Percentiles rank a stretch among this genome's conserved stretches.
phyloP scores from a whole-genome alignment of 1,140 invertebrate species.

The Asbolus verrucosus region DNA sequence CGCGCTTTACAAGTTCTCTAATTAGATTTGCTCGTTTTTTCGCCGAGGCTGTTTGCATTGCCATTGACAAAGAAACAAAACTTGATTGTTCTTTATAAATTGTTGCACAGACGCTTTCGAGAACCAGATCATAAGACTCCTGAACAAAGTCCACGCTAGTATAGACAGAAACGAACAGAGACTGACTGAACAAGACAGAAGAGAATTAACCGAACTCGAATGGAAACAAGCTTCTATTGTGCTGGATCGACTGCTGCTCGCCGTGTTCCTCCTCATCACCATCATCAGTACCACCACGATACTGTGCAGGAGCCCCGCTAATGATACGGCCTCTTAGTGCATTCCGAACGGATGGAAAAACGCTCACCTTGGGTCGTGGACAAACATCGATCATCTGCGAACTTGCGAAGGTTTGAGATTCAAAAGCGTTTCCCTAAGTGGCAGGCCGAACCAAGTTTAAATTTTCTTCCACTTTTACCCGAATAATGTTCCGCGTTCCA shows the following conservation, averaged over 20 bases:
- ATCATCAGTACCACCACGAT: conserved; percentile 74
- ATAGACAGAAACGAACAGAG: conserved; percentile 80
- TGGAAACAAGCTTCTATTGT: conserved; percentile 86
- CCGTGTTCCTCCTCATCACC: conserved; percentile 76
- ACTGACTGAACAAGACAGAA: conserved; percentile 74
- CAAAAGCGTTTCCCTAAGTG: conserved; percentile 2
- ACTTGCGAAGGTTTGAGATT: conserved; percentile 8
- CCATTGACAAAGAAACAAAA: too few species aligned
- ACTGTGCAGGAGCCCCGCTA: conserved; percentile 66
- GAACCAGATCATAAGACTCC: conserved; percentile 66
- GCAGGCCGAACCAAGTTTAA: background rate
- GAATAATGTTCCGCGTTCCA: conserved; percentile 8
- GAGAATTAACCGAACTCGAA: conserved; percentile 76
- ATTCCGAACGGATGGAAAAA: background rate
- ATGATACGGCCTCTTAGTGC: conserved; percentile 23
- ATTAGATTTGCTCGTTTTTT: too few species aligned
- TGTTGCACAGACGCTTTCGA: conserved; percentile 62
- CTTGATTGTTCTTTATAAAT: too few species aligned
- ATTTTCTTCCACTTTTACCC: conserved; percentile 6
- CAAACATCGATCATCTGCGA: conserved; percentile 6
- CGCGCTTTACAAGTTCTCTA: too few species aligned
- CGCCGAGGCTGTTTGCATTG: too few species aligned
- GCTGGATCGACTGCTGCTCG: conserved; percentile 74
- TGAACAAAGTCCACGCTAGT: conserved; percentile 76
- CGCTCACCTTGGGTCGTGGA: background rate